Base-by-base conservation (phyloP, 2,888 invertebrate genomes). In the Hyles lineata region DNA sequence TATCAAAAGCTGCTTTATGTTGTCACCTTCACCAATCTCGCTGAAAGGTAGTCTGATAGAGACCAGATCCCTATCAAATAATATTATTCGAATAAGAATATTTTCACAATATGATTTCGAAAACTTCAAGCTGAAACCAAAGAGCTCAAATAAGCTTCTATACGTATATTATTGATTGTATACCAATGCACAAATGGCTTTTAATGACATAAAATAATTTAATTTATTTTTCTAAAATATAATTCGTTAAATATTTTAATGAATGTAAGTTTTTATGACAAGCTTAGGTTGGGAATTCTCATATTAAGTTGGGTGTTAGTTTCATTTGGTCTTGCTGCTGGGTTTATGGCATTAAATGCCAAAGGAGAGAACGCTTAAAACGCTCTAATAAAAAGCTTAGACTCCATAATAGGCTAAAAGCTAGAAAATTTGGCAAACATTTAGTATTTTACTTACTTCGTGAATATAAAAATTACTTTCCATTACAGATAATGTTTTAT, bases 141-240 rank as follows among this genome's bases (percentile, higher is more conserved):
- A 11, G 9, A 43, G 8, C 35, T 35, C 29, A 29, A 29, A 3
- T 29, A 29, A 29, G 29, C 29, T 29, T 3, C 3, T 29, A 29
- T 29, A n/a, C n/a, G n/a, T 5, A 35, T 88, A 91, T 92, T 90
- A 21, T 21, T 2, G 58, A 3, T 58, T 7, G 21, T 58, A 9
- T 1, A 21, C 9, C 35, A 21, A 3, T 21, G 21, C 21, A 3
- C 11, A 21, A 21, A 21, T 59, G 21, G 9, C 11, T 6, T 21
- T 0, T 59, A 43, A 11, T 58, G 1, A 19, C 55, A n/a, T 21
- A 59, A 58, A 21, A 8, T 21, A 59, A 59, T 21, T 21, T n/a
- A 58, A 58, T 1, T 43, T 43, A 7, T 59, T 43, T 43, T 1
- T 11, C 9, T 43, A 35, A 6, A 9, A n/a, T 19, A 32, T 61